phyloP scores from a whole-genome alignment of 2,888 invertebrate genomes.

The Deladenus siricidicola region DNA sequence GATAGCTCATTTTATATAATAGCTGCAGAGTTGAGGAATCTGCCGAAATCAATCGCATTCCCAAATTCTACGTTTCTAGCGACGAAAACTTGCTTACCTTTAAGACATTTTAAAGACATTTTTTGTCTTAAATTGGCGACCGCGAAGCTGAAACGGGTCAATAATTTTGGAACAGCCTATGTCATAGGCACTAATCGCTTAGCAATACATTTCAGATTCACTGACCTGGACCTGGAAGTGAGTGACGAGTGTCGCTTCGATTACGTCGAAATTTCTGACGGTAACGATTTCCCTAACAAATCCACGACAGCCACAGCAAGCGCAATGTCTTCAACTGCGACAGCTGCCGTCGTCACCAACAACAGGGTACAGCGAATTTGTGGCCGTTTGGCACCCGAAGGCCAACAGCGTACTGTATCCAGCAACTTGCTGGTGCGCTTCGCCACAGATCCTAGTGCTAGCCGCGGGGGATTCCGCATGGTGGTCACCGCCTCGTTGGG shows the following conservation, averaged over 20 bases:
- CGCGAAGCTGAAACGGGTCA: too few relatives aligned
- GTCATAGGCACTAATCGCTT: too few relatives aligned
- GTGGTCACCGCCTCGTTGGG: constrained; percentile 39
- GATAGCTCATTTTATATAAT: too few relatives aligned
- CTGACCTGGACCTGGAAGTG: constrained; percentile 36
- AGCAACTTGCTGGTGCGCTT: constrained; percentile 35
- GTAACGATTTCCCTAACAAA: constrained; percentile 17
- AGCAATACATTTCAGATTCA: constrained; percentile 28
- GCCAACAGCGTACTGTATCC: constrained; percentile 24
- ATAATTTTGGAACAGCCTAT: too few relatives aligned
- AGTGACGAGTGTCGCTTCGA: constrained; percentile 36
- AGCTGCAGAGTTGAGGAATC: too few relatives aligned
- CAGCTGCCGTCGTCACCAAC: too few relatives aligned
- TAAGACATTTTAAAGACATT: too few relatives aligned
- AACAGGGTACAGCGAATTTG: constrained; percentile 20
- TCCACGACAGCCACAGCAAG: constrained; percentile 8
- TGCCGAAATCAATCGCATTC: too few relatives aligned
- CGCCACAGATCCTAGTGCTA: constrained; percentile 36
- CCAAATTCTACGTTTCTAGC: too few relatives aligned
- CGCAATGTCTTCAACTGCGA: too few relatives aligned
- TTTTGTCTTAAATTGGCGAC: too few relatives aligned
- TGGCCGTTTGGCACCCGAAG: constrained; percentile 32
- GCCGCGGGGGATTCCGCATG: constrained; percentile 39
- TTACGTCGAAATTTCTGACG: constrained; percentile 41
- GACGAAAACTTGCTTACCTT: too few relatives aligned